Conservation (phyloP, 2,888 invertebrate genomes). For the Ligdia adustata region DNA sequence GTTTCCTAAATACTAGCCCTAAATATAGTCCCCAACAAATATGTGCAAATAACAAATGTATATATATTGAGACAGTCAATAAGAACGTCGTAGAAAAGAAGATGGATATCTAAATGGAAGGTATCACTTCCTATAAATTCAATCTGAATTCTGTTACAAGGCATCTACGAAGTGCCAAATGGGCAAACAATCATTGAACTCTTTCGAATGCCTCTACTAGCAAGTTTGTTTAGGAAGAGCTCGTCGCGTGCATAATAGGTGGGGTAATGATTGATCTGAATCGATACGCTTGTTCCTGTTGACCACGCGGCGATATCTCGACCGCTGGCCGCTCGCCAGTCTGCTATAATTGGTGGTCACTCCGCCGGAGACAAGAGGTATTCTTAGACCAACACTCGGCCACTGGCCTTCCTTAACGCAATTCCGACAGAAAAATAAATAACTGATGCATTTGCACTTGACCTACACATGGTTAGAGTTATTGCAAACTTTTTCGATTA, state of each 20-base stretch:
- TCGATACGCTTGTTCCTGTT: constrained; percentile 70
- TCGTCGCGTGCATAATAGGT: constrained; percentile 29
- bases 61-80: too few relatives aligned
- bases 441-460: constrained; percentile 71
- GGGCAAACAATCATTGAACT: constrained; percentile 32
- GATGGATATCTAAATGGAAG: background rate
- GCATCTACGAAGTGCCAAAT: constrained; percentile 14
- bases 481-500: constrained; percentile 35
- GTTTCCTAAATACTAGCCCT: too few relatives aligned
- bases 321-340: constrained; percentile 89
- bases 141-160: constrained; percentile 24
- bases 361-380: constrained; percentile 84
- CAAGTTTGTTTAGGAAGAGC: constrained; percentile 38
- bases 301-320: constrained; percentile 66
- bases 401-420: constrained; percentile 74
- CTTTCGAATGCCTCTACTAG: constrained; percentile 21
- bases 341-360: constrained; percentile 94
- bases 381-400: constrained; percentile 86
- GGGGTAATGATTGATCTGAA: constrained; percentile 63
- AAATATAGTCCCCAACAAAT: too few relatives aligned
- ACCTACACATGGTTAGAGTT: constrained; percentile 67
- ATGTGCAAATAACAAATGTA: too few relatives aligned
- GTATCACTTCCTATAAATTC: constrained; percentile 20
- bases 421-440: constrained; percentile 62
- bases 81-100: too few relatives aligned